Evolutionary conservation across 1,140 invertebrate species (phyloP), one percentile per base, ranked within the genome.

Genomic region (Drosophila varians): DNA sequence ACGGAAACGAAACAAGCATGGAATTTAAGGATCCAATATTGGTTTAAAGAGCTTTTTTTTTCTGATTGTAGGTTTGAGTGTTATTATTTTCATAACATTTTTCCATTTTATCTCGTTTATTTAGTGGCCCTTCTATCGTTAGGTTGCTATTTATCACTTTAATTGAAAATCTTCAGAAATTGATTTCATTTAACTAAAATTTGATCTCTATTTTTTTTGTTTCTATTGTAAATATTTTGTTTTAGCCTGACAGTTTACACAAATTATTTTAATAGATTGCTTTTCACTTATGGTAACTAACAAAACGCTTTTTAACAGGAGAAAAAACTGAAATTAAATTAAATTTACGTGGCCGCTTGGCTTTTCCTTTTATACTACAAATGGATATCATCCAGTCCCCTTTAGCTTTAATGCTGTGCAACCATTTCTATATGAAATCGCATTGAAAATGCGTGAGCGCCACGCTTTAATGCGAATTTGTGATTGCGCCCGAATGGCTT

Each of bases 401-500:
- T 64, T 64, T 64, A 56, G 57, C 43, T 52, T 42, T 19, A 19
- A 31, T 38, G 14, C 34, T 31, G 7, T 45, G 46, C 60, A 73
- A 49, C 64, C 70, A 65, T 66, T 74, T 11, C 70, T 42, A 57
- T 74, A 74, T 76, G 21, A 57, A 86, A 72, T 60, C 58, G 65
- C 57, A 55, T 73, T 76, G 76, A 47, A 73, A 76, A 77, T 86
- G 76, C 56, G 62, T 75, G 55, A 75, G 71, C 70, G 75, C 53
- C 46, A 75, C 66, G 58, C 66, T 86, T 87, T 86, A 86, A 86
- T 86, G 80, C 62, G 80, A 82, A 87, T 57, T 76, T 87, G 77
- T 87, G 82, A 86, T 86, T 86, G 80, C 80, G 82, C 82, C 82
- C 82, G 73, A 86, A 86, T 86, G 58, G 82, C 82, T 87, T 87